phyloP scores from a whole-genome alignment of 2,888 invertebrate species.

The Lomographa bimaculata region DNA sequence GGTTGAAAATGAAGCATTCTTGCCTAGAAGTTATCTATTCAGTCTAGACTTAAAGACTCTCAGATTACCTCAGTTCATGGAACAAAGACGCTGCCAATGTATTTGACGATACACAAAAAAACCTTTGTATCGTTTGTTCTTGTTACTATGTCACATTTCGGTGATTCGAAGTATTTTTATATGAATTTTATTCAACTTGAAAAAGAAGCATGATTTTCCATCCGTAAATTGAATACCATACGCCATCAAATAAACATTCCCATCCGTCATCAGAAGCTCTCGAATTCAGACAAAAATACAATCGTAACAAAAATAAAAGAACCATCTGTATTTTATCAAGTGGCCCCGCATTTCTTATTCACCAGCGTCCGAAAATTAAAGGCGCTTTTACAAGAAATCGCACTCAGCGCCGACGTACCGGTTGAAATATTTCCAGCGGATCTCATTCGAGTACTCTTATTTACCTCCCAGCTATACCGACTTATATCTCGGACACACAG shows the following conservation, averaged over 20 bases:
- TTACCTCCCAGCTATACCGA: conserved; percentile 48
- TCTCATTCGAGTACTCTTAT: conserved; percentile 68
- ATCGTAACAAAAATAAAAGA: conserved; percentile 34
- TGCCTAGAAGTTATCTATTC: too few relatives aligned
- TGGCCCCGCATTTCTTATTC: conserved; percentile 75
- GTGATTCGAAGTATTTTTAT: too few relatives aligned
- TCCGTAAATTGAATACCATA: background rate
- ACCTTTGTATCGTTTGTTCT: too few relatives aligned
- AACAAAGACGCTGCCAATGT: too few relatives aligned
- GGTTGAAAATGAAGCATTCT: too few relatives aligned
- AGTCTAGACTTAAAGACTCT: too few relatives aligned
- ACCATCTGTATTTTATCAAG: conserved; percentile 44
- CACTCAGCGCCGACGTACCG: conserved; percentile 64
- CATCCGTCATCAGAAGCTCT: background rate
- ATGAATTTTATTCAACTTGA: too few relatives aligned
- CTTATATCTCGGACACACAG: conserved; percentile 41
- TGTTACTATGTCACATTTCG: too few relatives aligned
- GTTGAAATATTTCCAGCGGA: conserved; percentile 69
- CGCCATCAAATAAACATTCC: conserved; percentile 1
- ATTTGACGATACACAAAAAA: too few relatives aligned
- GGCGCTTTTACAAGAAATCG: conserved; percentile 76
- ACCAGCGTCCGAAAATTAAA: conserved; percentile 73
- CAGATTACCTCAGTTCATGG: too few relatives aligned
- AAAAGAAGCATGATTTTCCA: too few relatives aligned
- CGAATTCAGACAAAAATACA: conserved; percentile 2